These are phyloP conservation scores for Willisornis vidua DNA, from an alignment of 2,113 vertebrate species.

Conservation along the genomic window DNA sequence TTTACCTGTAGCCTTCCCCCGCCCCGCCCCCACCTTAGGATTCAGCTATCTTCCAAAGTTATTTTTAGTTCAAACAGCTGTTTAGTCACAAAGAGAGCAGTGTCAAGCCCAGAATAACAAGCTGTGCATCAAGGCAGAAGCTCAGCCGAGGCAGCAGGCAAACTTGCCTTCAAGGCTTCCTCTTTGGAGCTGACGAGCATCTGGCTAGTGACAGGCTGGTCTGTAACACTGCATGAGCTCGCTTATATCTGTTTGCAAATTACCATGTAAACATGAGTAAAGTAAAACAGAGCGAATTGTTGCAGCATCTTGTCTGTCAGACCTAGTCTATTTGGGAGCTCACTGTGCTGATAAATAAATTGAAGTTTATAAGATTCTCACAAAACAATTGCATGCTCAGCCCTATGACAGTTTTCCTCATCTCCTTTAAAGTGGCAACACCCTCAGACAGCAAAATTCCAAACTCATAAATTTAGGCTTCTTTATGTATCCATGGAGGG, in stretches of 20 bases:
- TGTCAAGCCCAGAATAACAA: neutral
- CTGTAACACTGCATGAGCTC: neutral
- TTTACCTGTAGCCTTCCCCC: neutral
- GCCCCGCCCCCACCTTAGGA: neutral
- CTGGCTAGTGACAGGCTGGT: neutral
- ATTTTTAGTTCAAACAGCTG: slow-evolving; percentile 28
- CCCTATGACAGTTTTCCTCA: neutral
- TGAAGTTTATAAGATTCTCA: neutral
- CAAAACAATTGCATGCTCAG: neutral
- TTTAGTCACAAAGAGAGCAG: neutral
- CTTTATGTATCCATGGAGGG: neutral
- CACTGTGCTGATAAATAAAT: neutral
- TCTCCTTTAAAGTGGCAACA: neutral
- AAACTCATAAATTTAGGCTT: neutral
- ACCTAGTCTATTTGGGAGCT: neutral
- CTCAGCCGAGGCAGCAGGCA: neutral
- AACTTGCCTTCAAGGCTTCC: neutral
- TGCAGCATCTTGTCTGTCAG: neutral
- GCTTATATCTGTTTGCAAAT: neutral
- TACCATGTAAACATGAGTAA: neutral
- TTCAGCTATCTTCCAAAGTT: neutral
- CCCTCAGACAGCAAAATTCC: neutral
- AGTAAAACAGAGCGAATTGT: neutral
- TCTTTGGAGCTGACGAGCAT: neutral
- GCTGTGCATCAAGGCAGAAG: neutral